A percentile compares a stretch with the other conserved stretches of the same genome.
phyloP scores from a whole-genome alignment of 1,140 invertebrate genomes.

The Thaumetopoea pityocampa region DNA sequence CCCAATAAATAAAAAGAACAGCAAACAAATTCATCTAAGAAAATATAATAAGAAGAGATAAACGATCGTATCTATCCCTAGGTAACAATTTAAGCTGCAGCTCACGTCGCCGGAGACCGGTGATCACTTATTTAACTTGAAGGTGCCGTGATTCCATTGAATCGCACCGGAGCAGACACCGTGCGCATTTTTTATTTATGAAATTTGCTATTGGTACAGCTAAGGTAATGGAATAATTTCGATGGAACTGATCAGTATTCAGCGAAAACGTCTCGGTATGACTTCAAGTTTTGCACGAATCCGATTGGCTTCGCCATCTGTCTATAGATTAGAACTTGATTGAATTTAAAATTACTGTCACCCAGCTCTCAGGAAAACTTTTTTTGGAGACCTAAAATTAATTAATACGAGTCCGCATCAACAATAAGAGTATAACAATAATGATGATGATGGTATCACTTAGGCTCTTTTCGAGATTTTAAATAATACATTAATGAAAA shows the following conservation, averaged over 20 bases:
- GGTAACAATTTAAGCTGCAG: constrained; percentile 24
- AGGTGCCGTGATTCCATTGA: constrained; percentile 64
- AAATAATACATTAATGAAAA: no score
- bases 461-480: no score
- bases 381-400: constrained; percentile 10
- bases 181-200: constrained; percentile 66
- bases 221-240: constrained; percentile 64
- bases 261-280: constrained; percentile 44
- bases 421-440: no score
- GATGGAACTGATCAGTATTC: constrained; percentile 53
- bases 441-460: no score
- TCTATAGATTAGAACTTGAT: constrained; percentile 40
- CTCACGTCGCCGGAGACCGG: constrained; percentile 54
- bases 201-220: constrained; percentile 52
- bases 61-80: constrained; percentile 4
- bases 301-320: constrained; percentile 34
- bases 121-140: constrained; percentile 71
- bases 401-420: no score
- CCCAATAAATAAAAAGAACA: no score
- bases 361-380: constrained; percentile 15
- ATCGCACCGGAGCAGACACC: constrained; percentile 52
- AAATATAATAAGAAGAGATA: no score
- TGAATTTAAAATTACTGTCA: constrained; percentile 42
- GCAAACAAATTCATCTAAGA: no score
- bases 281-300: constrained; percentile 37